Conservation (phyloP, 2,113 vertebrate species). For the Phoxinus phoxinus region DNA sequence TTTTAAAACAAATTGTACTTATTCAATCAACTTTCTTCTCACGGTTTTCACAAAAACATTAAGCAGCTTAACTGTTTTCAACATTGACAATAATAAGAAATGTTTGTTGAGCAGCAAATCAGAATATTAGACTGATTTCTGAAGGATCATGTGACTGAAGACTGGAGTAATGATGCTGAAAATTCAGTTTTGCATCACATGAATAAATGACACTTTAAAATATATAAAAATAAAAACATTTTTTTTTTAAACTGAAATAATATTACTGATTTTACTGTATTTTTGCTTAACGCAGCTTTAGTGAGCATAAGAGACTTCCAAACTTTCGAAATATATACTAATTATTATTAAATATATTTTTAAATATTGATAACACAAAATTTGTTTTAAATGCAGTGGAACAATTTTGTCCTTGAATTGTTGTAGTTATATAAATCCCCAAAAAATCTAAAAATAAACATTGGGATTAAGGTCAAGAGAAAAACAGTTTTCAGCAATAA, state of each 20-base stretch:
- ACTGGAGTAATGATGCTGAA: not conserved
- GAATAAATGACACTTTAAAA: not conserved
- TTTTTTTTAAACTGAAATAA: not conserved
- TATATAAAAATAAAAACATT: not conserved
- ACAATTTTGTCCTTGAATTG: constrained; percentile 19
- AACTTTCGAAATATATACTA: too few relatives aligned
- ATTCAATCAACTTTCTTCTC: not conserved
- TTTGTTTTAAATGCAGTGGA: not conserved
- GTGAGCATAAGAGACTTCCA: not conserved
- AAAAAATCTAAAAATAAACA: constrained; percentile 9
- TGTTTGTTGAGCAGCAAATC: not conserved
- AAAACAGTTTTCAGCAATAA: constrained; percentile 18
- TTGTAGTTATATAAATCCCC: constrained; percentile 25
- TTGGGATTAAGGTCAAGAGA: constrained; percentile 24
- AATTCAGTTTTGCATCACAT: not conserved
- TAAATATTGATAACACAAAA: too few relatives aligned
- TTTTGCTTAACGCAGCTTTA: not conserved
- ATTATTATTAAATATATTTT: too few relatives aligned
- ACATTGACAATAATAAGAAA: not conserved
- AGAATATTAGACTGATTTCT: not conserved
- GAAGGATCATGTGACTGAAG: not conserved
- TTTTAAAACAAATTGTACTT: not conserved
- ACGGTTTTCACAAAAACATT: not conserved
- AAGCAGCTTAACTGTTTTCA: not conserved
- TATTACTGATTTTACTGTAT: not conserved